phyloP scores from a whole-genome alignment of 2,888 invertebrate genomes.

The Kuschelorhynchus macadamiae region DNA sequence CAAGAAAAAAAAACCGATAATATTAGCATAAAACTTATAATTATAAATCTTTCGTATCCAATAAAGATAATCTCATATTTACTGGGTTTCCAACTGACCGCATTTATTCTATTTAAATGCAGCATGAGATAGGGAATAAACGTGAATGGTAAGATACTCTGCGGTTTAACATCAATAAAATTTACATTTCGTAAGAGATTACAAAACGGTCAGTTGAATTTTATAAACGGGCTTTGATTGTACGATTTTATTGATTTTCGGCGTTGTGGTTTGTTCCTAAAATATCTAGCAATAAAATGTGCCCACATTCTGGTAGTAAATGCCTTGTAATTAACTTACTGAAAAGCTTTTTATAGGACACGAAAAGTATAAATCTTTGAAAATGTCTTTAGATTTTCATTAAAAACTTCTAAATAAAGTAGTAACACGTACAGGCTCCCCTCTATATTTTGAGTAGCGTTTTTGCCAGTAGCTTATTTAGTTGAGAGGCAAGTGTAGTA shows the following conservation, averaged over 20 bases:
- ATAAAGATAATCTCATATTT: constrained; percentile 19
- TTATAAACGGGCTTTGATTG: background rate
- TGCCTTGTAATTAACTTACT: no score
- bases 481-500: no score
- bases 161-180: constrained; percentile 22
- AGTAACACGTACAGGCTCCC: no score
- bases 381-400: no score
- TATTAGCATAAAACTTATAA: constrained; percentile 26
- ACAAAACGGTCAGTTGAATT: background rate
- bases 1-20: constrained; percentile 9
- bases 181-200: constrained; percentile 16
- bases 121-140: constrained; percentile 1
- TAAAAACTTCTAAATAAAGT: no score
- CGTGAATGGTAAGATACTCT: constrained; percentile 3
- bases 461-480: no score
- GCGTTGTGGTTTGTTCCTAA: background rate
- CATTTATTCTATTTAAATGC: constrained; percentile 3
- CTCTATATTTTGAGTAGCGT: no score
- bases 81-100: constrained; percentile 2
- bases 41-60: constrained; percentile 14
- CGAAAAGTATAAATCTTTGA: no score
- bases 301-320: no score
- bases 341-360: no score
- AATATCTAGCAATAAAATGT: background rate
- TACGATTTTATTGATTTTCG: background rate